Percentiles rank a stretch among this genome's conserved stretches.
Conservation (phyloP, 2,888 invertebrate genomes). For the Ceratothoa steindachneri region DNA sequence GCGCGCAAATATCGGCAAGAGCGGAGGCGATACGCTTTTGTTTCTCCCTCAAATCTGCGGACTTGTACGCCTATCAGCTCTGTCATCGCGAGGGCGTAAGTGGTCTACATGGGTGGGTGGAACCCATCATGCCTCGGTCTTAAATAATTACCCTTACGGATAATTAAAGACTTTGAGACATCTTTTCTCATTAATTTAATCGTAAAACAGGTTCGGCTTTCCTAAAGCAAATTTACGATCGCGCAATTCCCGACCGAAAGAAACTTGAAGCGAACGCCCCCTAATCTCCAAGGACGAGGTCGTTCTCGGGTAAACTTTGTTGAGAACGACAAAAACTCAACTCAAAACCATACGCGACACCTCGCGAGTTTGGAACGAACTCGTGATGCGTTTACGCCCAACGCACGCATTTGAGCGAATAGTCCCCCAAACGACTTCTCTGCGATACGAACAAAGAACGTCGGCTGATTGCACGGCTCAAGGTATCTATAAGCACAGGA, state of each 20-base stretch:
- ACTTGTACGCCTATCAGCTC: slow-evolving; percentile 17
- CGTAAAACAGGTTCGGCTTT: slow-evolving; percentile 1
- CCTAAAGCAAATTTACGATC: neutral
- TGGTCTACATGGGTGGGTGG: slow-evolving; percentile 28
- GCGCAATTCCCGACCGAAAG: neutral
- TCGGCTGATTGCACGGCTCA: no score
- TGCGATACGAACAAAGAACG: no score
- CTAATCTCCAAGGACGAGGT: no score
- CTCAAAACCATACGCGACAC: no score
- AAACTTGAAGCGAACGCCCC: no score
- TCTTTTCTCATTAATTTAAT: neutral
- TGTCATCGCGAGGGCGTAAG: slow-evolving; percentile 21
- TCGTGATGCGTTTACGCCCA: no score
- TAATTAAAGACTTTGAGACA: slow-evolving; percentile 5
- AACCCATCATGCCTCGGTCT: neutral
- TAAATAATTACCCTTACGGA: neutral
- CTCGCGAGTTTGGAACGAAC: no score
- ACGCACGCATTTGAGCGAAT: no score
- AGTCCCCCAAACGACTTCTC: no score
- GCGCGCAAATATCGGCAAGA: slow-evolving; percentile 17
- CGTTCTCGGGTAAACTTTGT: no score
- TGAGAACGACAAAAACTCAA: no score
- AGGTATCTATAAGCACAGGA: no score
- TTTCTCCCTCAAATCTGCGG: slow-evolving; percentile 19
- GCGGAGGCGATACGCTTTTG: slow-evolving; percentile 16